phyloP scores from a whole-genome alignment of 1,140 invertebrate genomes.

The Coptotermes formosanus region DNA sequence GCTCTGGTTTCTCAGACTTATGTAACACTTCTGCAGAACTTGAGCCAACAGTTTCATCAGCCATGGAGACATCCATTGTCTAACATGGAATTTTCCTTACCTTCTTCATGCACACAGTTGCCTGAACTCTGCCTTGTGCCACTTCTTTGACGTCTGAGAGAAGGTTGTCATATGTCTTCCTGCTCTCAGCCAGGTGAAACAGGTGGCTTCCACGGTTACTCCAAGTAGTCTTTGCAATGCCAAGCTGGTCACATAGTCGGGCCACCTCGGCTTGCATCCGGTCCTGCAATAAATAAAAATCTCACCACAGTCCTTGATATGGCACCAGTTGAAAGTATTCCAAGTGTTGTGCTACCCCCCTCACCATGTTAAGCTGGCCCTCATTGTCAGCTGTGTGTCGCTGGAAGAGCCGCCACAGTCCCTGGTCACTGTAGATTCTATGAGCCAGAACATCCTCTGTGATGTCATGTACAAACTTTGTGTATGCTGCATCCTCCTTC shows the following conservation, averaged over 20 bases:
- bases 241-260: not conserved
- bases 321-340: too few species aligned
- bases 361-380: conserved; percentile 12
- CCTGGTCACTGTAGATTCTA: conserved; percentile 15
- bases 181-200: too few species aligned
- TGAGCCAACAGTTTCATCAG: too few species aligned
- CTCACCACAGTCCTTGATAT: not conserved
- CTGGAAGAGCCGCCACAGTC: conserved; percentile 14
- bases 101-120: too few species aligned
- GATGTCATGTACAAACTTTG: conserved; percentile 21
- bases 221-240: not conserved
- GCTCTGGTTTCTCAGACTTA: too few species aligned
- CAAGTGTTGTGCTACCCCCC: not conserved
- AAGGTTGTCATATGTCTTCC: too few species aligned
- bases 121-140: too few species aligned
- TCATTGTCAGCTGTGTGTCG: conserved; percentile 17
- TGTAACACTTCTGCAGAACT: too few species aligned
- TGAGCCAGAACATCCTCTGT: conserved; percentile 24
- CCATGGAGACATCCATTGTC: too few species aligned
- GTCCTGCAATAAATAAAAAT: not conserved
- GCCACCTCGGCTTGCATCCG: not conserved
- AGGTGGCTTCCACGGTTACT: not conserved
- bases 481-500: conserved; percentile 22
- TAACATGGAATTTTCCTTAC: too few species aligned
- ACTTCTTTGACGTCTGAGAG: too few species aligned